A percentile compares a stretch with the other conserved stretches of the same genome.
Evolutionary conservation across 2,888 invertebrate genomes (phyloP).

Genomic region (Leptinotarsa peninsularis): DNA sequence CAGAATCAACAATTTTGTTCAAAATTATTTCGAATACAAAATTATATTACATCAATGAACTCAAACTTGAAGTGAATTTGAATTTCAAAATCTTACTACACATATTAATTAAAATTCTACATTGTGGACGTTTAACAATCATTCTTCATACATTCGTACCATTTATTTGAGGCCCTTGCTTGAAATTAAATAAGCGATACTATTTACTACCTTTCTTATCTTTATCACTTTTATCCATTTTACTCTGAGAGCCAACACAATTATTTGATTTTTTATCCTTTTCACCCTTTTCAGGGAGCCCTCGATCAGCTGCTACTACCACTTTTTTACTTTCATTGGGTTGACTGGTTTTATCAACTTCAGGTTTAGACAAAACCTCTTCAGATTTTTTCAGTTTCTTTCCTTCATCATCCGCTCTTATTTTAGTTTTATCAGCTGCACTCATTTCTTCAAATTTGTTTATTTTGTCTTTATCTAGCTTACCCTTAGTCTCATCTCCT

Average conservation of each 20-base stretch:
- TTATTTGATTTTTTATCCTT: conserved; percentile 9
- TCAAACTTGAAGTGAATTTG: neutral
- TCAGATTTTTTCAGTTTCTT: conserved; percentile 4
- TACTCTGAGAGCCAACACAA: conserved; percentile 12
- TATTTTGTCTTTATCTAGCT: conserved; percentile 9
- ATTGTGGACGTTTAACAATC: conserved; percentile 24
- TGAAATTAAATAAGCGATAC: neutral
- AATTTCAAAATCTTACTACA: conserved; percentile 4
- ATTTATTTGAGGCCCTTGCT: conserved; percentile 17
- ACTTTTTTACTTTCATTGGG: neutral
- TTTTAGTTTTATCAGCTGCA: neutral
- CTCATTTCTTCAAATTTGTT: conserved; percentile 2
- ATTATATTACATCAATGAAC: neutral
- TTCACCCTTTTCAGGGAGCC: conserved; percentile 3
- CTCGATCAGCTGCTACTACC: neutral
- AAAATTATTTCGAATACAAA: neutral
- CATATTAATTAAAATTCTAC: conserved; percentile 7
- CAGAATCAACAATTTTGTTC: neutral
- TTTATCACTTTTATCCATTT: conserved; percentile 20
- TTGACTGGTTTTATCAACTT: neutral
- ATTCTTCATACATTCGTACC: conserved; percentile 5
- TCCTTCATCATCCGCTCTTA: conserved; percentile 2
- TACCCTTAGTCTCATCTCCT: conserved; percentile 1
- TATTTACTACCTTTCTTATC: conserved; percentile 11
- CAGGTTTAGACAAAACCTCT: neutral